These are phyloP conservation scores for Kryphioiulus occultus DNA, from an alignment of 2,888 invertebrate species.

Conservation along the genomic window DNA sequence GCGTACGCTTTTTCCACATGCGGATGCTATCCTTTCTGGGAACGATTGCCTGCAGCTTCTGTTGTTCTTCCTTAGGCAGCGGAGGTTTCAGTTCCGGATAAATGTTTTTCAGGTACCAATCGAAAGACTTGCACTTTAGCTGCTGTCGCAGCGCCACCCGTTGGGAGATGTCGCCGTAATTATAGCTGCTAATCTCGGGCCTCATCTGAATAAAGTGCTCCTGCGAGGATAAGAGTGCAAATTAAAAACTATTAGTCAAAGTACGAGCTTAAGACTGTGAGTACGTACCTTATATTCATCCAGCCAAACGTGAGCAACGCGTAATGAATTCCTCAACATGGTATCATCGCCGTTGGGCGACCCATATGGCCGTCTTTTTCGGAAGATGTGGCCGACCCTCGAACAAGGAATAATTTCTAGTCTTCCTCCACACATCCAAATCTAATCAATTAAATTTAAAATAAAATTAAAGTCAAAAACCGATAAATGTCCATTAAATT, in stretches of 20 bases:
- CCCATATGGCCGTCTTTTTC: conserved; percentile 91
- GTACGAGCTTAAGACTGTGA: neutral
- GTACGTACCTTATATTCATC: conserved; percentile 81
- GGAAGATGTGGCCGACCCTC: conserved; percentile 94
- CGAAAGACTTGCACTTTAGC: conserved; percentile 81
- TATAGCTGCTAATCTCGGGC: conserved; percentile 66
- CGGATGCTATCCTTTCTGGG: conserved; percentile 70
- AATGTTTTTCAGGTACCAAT: conserved; percentile 85
- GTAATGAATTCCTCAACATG: conserved; percentile 87
- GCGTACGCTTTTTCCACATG: conserved; percentile 77
- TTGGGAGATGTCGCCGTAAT: conserved; percentile 81
- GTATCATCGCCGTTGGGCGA: conserved; percentile 82
- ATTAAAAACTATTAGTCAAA: neutral
- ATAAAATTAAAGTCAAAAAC: neutral
- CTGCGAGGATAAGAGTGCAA: conserved; percentile 62
- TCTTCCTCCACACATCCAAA: conserved; percentile 97
- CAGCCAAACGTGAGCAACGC: conserved; percentile 97
- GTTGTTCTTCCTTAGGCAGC: conserved; percentile 63
- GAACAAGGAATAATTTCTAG: conserved; percentile 94
- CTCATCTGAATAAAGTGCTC: conserved; percentile 76
- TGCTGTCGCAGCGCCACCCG: conserved; percentile 74
- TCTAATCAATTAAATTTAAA: conserved; percentile 65
- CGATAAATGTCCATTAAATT: neutral
- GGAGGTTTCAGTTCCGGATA: conserved; percentile 81
- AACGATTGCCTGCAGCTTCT: conserved; percentile 59